Base-by-base conservation (phyloP, 2,888 invertebrate species). In the Temnothorax unifasciatus region DNA sequence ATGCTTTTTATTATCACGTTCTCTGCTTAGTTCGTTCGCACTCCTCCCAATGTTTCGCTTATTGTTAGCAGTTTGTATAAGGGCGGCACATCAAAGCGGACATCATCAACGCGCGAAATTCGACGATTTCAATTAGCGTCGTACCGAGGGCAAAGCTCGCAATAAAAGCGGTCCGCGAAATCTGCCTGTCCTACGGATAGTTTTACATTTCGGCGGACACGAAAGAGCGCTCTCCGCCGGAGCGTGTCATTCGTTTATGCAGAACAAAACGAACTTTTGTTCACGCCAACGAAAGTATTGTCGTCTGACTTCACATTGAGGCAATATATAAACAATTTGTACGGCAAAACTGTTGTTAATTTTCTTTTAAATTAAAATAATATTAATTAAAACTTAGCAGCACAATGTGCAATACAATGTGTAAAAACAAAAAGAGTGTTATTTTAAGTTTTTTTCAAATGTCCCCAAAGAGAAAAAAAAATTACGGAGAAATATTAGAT, bases 81-180 rank as follows among this genome's bases (percentile, higher is more conserved):
- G 59, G 79, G 69, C 47, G 13, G n/a, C n/a, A 47, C 50, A 63
- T 76, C 63, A 84, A 87, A 85, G 86, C 71, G 81, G 66, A 71
- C 61, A 82, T 81, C 86, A 83, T 86, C 88, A 85, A 68, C 59
- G 69, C 85, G 83, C 57, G 81, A 85, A 89, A 86, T 89, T 86
- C 86, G 85, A 57, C 76, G 82, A 86, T 86, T 88, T 90, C 89
- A 90, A 90, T 91, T 91, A 91, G 86, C 88, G 82, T 88, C 86
- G 86, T 88, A 90, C 73, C 74, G 79, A 73, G 59, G 83, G 84
- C 77, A 89, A 90, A 90, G 76, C 85, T 85, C 86, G 85, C 88
- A 90, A 88, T 91, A 90, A 90, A 90, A 90, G 90, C 89, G 84
- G 86, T 66, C 81, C 85, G 86, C 82, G 63, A 86, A 83, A 73